Percentiles rank a stretch among this genome's conserved stretches.
Conservation (phyloP, 2,113 vertebrate genomes). For the Tenrec ecaudatus region DNA sequence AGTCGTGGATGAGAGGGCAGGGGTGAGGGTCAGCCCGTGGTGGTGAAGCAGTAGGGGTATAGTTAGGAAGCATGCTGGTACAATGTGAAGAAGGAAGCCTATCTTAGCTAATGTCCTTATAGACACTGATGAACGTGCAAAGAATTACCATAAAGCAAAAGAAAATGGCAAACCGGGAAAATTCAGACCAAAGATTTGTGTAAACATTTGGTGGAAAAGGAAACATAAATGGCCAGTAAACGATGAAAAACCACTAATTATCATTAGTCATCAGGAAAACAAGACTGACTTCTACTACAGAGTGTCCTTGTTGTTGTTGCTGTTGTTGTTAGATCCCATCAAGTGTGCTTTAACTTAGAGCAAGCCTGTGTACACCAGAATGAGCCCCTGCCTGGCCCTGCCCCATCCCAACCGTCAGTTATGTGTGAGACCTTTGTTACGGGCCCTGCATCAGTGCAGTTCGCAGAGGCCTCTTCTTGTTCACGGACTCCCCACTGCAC, state of each 20-base stretch:
- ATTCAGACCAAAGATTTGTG: not conserved
- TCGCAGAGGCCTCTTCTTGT: no score
- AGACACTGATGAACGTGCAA: not conserved
- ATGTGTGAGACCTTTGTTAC: no score
- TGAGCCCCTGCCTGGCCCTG: no score
- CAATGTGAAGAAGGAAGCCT: not conserved
- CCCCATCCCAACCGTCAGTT: no score
- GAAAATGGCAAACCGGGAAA: not conserved
- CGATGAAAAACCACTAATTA: not conserved
- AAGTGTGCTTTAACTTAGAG: no score
- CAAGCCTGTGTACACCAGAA: no score
- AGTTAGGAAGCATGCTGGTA: no score
- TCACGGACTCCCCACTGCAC: no score
- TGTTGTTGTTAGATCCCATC: no score
- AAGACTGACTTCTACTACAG: not conserved
- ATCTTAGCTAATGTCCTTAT: not conserved
- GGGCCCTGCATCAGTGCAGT: no score
- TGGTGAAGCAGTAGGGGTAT: not conserved
- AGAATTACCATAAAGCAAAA: not conserved
- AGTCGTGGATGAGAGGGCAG: not conserved
- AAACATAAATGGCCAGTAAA: conserved; percentile 15
- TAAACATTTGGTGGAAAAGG: not conserved
- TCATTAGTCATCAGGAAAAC: conserved; percentile 38
- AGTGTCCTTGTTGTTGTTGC: no score
- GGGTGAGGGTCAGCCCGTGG: not conserved